Evolutionary conservation across 2,113 vertebrate genomes (phyloP), one percentile per base, ranked within the genome.

Genomic region (Lepisosteus osseus): DNA sequence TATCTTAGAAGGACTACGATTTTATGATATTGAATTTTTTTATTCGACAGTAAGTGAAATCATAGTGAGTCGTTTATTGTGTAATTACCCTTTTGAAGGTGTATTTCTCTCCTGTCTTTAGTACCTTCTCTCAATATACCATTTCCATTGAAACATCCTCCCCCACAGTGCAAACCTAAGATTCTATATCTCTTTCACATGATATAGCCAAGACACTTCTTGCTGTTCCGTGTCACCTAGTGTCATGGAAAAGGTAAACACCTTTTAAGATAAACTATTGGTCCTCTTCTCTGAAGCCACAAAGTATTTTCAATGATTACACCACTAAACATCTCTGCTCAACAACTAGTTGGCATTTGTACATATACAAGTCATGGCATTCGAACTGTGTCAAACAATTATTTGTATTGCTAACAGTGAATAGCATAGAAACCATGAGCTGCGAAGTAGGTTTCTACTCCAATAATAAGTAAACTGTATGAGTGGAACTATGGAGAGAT

Each of bases 281-380:
- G 56, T 40, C 76, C 79, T 76, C 72, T 76, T 79, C 67, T 83
- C 64, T 75, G 47, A 70, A 78, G 71, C 69, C 80, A 83, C 72
- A 74, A 73, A 80, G 78, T 81, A 67, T 87, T 87, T 79, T 77
- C 79, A 80, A 81, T 84, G 84, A 88, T 90, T 85, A 73, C 76
- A 77, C 68, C 67, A 65, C 66, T 59, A 81, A 76, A 83, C 68
- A 78, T 73, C 76, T 69, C 71, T 79, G 82, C 77, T 86, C 87
- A 87, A 86, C 86, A 88, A 77, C 78, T 89, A 90, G 89, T 90
- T 90, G 83, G 80, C 76, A 70, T 76, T 75, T 72, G 73, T 81
- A 77, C 83, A 71, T 73, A 69, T 74, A 77, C 83, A 86, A 86
- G 87, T 89, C 85, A 86, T 72, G 7, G 83, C 79, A 85, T 29